phyloP scores from a whole-genome alignment of 2,797 vertebrate species.

The Bufotes viridis region DNA sequence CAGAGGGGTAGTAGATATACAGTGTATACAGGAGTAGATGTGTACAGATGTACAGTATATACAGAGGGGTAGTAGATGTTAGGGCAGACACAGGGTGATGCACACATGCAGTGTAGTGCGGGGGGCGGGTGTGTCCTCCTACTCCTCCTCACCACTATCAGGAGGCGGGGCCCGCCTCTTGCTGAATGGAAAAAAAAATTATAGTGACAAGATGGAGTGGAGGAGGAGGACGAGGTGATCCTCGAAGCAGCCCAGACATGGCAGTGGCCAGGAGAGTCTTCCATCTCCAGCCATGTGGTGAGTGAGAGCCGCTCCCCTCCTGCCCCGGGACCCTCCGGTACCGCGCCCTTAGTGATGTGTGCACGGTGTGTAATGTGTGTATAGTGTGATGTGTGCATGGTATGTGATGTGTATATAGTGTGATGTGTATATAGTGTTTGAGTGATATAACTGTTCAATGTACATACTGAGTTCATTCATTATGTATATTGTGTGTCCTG shows the following conservation, averaged over 20 bases:
- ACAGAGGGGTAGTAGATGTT: too few species aligned
- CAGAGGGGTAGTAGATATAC: too few species aligned
- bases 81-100: too few species aligned
- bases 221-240: constrained; percentile 41
- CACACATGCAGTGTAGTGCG: too few species aligned
- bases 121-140: not conserved
- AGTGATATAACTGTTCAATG: not conserved
- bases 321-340: too few species aligned
- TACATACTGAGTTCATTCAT: too few species aligned
- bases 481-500: not conserved
- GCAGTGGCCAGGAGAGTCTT: constrained; percentile 51
- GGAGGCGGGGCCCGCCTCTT: not conserved
- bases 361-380: not conserved
- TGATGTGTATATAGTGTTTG: too few species aligned
- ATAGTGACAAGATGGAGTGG: constrained; percentile 19
- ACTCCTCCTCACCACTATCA: not conserved
- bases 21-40: too few species aligned
- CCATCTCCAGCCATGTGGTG: constrained; percentile 60
- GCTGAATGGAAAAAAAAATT: not conserved
- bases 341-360: too few species aligned
- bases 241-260: not conserved
- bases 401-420: too few species aligned
- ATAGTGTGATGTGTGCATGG: not conserved
- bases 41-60: too few species aligned
- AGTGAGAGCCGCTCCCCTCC: not conserved